Conservation (phyloP, 2,797 vertebrate species). For the Gorsachius magnificus region DNA sequence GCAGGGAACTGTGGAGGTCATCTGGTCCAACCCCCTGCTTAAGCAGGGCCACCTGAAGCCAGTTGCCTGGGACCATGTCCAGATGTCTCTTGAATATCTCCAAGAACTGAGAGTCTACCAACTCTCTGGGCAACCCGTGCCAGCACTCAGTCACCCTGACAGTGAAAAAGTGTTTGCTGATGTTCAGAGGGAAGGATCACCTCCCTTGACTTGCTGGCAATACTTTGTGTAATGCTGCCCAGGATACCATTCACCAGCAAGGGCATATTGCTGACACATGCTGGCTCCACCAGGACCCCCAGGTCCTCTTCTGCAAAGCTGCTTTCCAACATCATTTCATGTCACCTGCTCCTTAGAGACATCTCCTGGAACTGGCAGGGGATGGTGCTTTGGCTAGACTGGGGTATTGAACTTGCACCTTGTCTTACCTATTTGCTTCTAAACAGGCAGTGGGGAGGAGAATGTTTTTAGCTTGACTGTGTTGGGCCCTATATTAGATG, state of each 20-base stretch:
- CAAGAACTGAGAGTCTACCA: not conserved
- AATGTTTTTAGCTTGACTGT: not conserved
- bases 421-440: not conserved
- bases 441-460: not conserved
- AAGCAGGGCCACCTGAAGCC: not conserved
- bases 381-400: not conserved
- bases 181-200: not conserved
- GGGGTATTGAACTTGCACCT: not conserved
- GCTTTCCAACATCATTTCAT: not conserved
- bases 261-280: not conserved
- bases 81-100: not conserved
- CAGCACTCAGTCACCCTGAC: not conserved
- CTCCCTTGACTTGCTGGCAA: not conserved
- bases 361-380: not conserved
- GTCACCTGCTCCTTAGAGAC: not conserved
- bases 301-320: not conserved
- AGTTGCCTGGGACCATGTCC: not conserved
- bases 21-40: not conserved
- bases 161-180: not conserved
- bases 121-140: not conserved
- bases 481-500: not conserved
- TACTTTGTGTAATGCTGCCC: not conserved
- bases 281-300: not conserved
- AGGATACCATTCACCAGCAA: rapidly evolving
- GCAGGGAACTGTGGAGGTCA: not conserved